Evolutionary conservation across 2,113 vertebrate species (phyloP).

Genomic region (Atrichornis clamosus): DNA sequence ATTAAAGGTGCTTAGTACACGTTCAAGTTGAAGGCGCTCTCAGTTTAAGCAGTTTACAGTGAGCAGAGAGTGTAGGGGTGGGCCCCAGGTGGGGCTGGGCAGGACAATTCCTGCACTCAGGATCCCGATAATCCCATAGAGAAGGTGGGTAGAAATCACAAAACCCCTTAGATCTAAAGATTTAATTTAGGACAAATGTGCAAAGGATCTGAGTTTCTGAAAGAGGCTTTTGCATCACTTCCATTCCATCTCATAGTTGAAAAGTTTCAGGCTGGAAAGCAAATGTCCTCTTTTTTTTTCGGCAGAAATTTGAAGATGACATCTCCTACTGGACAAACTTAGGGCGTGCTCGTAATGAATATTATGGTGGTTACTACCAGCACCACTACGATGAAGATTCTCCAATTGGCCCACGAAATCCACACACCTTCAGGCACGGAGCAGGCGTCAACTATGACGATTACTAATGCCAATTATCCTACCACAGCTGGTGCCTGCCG

Average conservation of each 20-base stretch:
- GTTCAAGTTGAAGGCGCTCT: fast-evolving
- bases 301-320: slow-evolving; percentile 91
- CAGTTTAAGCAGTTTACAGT: background rate
- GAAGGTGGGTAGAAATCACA: background rate
- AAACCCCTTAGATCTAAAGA: background rate
- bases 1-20: background rate
- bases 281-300: background rate
- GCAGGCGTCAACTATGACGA: slow-evolving; percentile 92
- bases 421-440: slow-evolving; percentile 79
- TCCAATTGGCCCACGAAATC: slow-evolving; percentile 77
- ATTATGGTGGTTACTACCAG: slow-evolving; percentile 80
- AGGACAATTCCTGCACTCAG: background rate
- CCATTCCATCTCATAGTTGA: background rate
- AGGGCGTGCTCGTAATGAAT: slow-evolving; percentile 75
- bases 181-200: background rate
- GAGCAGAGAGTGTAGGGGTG: background rate
- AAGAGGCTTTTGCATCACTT: background rate
- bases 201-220: background rate
- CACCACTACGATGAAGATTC: slow-evolving; percentile 91
- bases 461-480: slow-evolving; percentile 65
- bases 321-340: slow-evolving; percentile 88
- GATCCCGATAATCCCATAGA: background rate
- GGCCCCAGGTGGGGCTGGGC: background rate
- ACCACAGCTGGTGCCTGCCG: fast-evolving
- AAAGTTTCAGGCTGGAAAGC: background rate